Base-by-base conservation (phyloP, 2,888 invertebrate species). In the Busseola fusca region DNA sequence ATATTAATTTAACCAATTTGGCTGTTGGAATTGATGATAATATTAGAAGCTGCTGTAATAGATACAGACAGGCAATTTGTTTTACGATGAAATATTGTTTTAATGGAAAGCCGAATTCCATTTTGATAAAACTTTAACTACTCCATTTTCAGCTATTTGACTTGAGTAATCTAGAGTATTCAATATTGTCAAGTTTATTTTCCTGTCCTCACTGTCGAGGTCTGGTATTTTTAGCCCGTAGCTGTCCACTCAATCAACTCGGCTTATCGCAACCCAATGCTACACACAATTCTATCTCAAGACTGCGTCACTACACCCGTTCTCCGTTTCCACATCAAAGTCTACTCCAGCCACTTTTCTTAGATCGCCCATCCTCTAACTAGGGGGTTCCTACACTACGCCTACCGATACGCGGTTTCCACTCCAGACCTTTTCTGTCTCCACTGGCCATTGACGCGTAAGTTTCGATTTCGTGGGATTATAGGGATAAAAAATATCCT, bases 1-100 rank as follows among this genome's bases (percentile, higher is more conserved):
- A 71, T 69, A 59, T 68, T 59, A 69, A 81, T 69, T 69, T 67
- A 57, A 40, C 34, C 62, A 59, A 72, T 66, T 78, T 65, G 4
- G 5, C 37, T 25, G 25, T 64, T 64, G 40, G 9, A 58, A 34
- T 34, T 63, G 52, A 57, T 54, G 50, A 30, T 54, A 45, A 54
- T 52, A 40, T 78, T 72, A 34, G n/a, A 57, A 72, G 30, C 18
- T 14, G 12, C 48, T 34, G 30, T 54, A n/a, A n/a, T n/a, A n/a
- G 21, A 60, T 34, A 42, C 25, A 18, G 6, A 12, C 5, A 18
- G 18, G 16, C 18, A 75, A 0, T 75, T 60, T 34, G 14, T 59
- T 56, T 73, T n/a, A 27, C 14, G 6, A 45, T 42, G 14, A 54
- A 73, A 59, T 37, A 54, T 37, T 21, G 6, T 42, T 48, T 3